A percentile compares a stretch with the other conserved stretches of the same genome.
These are phyloP conservation scores for Portunus trituberculatus DNA, from an alignment of 1,140 invertebrate genomes.

Conservation along the genomic window DNA sequence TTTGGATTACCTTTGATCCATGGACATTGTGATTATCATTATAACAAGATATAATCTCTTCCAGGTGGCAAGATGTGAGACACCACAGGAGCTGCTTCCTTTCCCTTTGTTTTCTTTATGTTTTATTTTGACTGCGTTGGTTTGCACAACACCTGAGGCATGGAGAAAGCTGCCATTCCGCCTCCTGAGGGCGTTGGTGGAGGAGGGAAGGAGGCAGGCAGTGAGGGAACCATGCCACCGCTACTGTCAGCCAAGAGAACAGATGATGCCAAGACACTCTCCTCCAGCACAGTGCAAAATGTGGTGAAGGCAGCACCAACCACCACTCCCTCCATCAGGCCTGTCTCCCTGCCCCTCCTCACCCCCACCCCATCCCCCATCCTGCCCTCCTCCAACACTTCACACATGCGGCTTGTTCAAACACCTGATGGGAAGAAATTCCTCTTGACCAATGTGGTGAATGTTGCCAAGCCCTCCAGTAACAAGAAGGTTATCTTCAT, in stretches of 20 bases:
- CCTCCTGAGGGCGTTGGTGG: neutral
- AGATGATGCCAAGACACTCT: neutral
- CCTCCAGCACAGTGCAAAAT: neutral
- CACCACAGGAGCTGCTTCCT: neutral
- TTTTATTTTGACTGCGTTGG: slow-evolving; percentile 34
- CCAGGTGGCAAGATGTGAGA: slow-evolving; percentile 58
- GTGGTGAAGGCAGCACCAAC: neutral
- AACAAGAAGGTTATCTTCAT: slow-evolving; percentile 35
- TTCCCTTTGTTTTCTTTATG: slow-evolving; percentile 48
- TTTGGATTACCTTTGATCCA: no score
- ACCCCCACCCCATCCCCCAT: neutral
- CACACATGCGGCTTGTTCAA: slow-evolving; percentile 49
- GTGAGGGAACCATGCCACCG: slow-evolving; percentile 40
- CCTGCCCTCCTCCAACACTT: neutral
- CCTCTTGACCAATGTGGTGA: slow-evolving; percentile 50
- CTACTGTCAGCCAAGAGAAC: neutral
- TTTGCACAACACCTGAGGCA: slow-evolving; percentile 5
- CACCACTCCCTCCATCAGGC: neutral
- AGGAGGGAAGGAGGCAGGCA: neutral
- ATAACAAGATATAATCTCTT: slow-evolving; percentile 1
- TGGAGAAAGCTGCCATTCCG: slow-evolving; percentile 25
- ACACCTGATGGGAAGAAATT: slow-evolving; percentile 52
- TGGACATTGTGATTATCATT: neutral
- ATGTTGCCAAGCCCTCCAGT: neutral
- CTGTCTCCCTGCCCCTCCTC: neutral